These are phyloP conservation scores for Porites lutea DNA, from an alignment of 64 coral and sea anemone species.

Conservation along the genomic window DNA sequence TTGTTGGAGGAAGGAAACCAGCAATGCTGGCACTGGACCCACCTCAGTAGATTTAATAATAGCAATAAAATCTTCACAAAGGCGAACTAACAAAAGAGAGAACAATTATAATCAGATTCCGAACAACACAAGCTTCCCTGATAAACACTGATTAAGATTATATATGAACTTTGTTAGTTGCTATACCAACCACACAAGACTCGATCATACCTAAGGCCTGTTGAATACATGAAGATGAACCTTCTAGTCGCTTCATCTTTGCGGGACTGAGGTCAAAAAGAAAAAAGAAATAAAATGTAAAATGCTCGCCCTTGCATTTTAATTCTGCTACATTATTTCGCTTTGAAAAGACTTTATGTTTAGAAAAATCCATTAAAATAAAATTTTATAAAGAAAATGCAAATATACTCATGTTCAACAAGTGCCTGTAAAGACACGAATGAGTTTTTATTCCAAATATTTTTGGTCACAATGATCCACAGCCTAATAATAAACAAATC, in stretches of 20 bases:
- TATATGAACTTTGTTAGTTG: too few relatives aligned
- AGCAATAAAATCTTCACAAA: slow-evolving; percentile 72
- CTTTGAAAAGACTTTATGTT: too few relatives aligned
- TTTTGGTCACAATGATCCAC: too few relatives aligned
- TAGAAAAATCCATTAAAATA: too few relatives aligned
- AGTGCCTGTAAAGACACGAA: too few relatives aligned
- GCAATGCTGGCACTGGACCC: slow-evolving; percentile 52
- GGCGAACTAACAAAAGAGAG: background rate
- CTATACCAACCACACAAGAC: too few relatives aligned
- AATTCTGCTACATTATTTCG: too few relatives aligned
- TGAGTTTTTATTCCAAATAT: too few relatives aligned
- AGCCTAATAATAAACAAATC: too few relatives aligned
- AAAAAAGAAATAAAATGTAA: background rate
- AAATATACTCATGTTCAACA: too few relatives aligned
- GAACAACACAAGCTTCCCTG: background rate
- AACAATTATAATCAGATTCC: background rate
- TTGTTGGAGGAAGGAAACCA: slow-evolving; percentile 72
- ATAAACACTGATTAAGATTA: too few relatives aligned
- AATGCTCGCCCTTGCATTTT: background rate
- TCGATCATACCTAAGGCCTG: slow-evolving; percentile 41
- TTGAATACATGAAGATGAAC: slow-evolving; percentile 34
- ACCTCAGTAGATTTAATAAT: slow-evolving; percentile 47
- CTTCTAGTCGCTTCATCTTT: slow-evolving; percentile 32
- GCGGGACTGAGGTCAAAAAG: background rate
- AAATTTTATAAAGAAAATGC: too few relatives aligned